Evolutionary conservation across 2,113 vertebrate species (phyloP), one percentile per base, ranked within the genome.

Genomic region (Erythrolamprus reginae): DNA sequence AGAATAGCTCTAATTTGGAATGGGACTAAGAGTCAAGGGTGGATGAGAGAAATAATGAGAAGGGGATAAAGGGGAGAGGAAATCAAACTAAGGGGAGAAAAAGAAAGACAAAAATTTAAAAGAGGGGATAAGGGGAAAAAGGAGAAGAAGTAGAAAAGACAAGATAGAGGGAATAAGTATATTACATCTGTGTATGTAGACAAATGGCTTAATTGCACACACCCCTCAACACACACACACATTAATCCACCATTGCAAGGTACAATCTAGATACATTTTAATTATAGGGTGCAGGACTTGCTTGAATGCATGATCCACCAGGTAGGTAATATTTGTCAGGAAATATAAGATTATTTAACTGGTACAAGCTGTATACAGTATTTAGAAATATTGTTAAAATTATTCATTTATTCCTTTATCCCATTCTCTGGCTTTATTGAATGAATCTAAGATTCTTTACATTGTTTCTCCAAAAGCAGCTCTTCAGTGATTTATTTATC

Each of bases 401-500:
- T 87, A 50, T 89, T 93, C 94, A 77, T 85, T 91, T 92, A 92
- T 93, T 55, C 51, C 89, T 88, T 89, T 85, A 28, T 52, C 21
- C 0, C 86, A 33, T 53, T n/a, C 47, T 51, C 56, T 88, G 84
- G 82, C 84, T 91, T 91, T 21, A 10, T 77, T 19, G 4, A 33
- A 42, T 23, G 38, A 77, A 77, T 42, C 83, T 95, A 94, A 94
- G 89, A 21, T 90, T 85, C 83, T 55, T 5, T 0, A 0, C 85
- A 90, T 10, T 56, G 24, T 61, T 83, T 94, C 88, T 94, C 88
- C 89, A 89, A 95, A 87, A 95, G 61, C 45, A 93, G 89, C 90
- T 90, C 94, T 89, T 91, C 89, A 93, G 51, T 84, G 94, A 21
- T 51, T n/a, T n/a, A n/a, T n/a, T n/a, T n/a, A n/a, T 90, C 94